Base-by-base conservation (phyloP, 2,113 vertebrate species). In the Calidris pygmaea region DNA sequence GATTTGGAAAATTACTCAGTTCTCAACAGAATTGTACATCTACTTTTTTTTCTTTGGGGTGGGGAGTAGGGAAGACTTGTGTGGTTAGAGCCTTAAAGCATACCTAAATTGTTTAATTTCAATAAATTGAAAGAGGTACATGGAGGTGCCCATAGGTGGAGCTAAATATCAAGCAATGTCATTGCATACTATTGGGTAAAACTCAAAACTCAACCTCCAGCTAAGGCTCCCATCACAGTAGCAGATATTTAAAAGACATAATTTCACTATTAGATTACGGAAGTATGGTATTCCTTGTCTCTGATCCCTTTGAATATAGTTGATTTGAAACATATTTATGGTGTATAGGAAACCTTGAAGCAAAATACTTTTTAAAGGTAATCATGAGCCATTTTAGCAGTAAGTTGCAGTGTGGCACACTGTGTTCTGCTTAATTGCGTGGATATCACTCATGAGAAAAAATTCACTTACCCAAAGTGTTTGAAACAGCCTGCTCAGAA, bases 61-160 rank as follows among this genome's bases (percentile, higher is more conserved):
- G 15, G 18, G 7, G 29, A 3, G 3, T 14, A 52, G 29, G 29
- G 56, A 50, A 76, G 30, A 37, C 22, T 47, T 47, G 8, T 0
- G 1, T 12, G 13, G 30, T 77, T 55, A 29, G 27, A 50, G 62
- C 32, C 30, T 50, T 43, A 5, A 37, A 66, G 2, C 3, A 0
- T 14, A 47, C 45, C 2, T 37, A 1, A 26, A 12, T 7, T 2
- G 6, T 43, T 47, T 18, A 1, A 29, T 27, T 3, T 6, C 19
- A 4, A 0, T 27, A 20, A 43, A 35, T 41, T 30, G 3, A 48
- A 86, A 34, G 77, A 85, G 77, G 37, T 63, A 4, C 1, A 0
- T 68, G 71, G 48, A 86, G 65, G 52, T 87, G 73, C 90, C 96
- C 76, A 3, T 92, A 97, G 96, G 76, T 95, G 96, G 96, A 95